Conservation (phyloP, 2,113 vertebrate species). For the Sakesphorus luctuosus region DNA sequence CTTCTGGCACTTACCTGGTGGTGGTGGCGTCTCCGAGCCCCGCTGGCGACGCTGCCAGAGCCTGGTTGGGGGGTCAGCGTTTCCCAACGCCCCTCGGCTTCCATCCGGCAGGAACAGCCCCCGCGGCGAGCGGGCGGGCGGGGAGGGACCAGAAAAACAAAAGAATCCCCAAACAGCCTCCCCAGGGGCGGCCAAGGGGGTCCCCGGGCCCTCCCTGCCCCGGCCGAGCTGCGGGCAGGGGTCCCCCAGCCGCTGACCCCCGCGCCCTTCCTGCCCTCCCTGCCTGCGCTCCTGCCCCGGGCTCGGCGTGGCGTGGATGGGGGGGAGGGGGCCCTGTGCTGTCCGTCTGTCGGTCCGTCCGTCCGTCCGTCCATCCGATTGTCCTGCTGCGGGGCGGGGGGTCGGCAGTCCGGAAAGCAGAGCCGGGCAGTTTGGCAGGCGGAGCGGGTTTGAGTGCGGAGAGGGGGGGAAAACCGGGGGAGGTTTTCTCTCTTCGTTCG, state of each 20-base stretch:
- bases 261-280: background rate
- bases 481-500: background rate
- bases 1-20: slow-evolving; percentile 20
- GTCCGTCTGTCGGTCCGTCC: background rate
- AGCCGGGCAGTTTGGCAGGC: slow-evolving; percentile 16
- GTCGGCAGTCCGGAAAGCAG: slow-evolving; percentile 33
- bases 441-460: slow-evolving; percentile 33
- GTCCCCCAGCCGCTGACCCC: background rate
- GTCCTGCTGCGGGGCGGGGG: slow-evolving; percentile 57
- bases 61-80: background rate
- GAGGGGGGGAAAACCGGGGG: background rate
- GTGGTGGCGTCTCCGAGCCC: background rate
- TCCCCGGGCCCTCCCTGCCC: background rate
- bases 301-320: background rate
- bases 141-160: background rate
- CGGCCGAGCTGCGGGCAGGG: background rate
- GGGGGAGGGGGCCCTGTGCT: background rate
- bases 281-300: background rate
- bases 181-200: background rate
- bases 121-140: background rate
- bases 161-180: background rate
- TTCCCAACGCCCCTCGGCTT: background rate
- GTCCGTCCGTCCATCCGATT: slow-evolving; percentile 31
- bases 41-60: slow-evolving; percentile 18
- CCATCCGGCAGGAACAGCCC: background rate